Percentiles rank a stretch among this genome's conserved stretches.
phyloP scores from a whole-genome alignment of 2,113 vertebrate species.

The Kryptolebias marmoratus region DNA sequence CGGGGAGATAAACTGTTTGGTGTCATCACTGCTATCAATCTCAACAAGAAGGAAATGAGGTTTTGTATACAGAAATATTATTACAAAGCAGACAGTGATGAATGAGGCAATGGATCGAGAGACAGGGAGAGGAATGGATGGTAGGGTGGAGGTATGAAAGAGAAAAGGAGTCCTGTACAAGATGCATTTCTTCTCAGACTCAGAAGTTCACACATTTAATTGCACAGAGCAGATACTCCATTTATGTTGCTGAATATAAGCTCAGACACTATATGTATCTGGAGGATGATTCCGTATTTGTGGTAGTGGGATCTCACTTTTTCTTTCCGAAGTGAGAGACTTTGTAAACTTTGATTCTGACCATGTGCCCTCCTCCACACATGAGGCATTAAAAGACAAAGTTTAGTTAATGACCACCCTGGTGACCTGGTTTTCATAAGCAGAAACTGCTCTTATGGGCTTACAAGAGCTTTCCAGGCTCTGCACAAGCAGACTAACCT shows the following conservation, averaged over 20 bases:
- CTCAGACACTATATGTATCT: slow-evolving; percentile 13
- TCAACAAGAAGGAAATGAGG: slow-evolving; percentile 84
- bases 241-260: slow-evolving; percentile 1
- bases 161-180: slow-evolving; percentile 26
- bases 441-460: slow-evolving; percentile 55
- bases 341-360: slow-evolving; percentile 55
- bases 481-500: slow-evolving; percentile 50
- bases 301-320: slow-evolving; percentile 36
- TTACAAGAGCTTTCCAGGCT: slow-evolving; percentile 59
- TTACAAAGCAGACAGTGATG: slow-evolving; percentile 88
- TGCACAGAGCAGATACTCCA: slow-evolving; percentile 21
- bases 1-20: slow-evolving; percentile 86
- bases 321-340: slow-evolving; percentile 32
- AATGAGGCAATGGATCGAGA: slow-evolving; percentile 73
- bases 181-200: slow-evolving; percentile 33
- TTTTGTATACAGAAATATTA: slow-evolving; percentile 86
- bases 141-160: slow-evolving; percentile 28
- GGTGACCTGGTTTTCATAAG: slow-evolving; percentile 61
- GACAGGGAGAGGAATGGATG: slow-evolving; percentile 43
- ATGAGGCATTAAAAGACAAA: slow-evolving; percentile 71
- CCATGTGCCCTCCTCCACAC: slow-evolving; percentile 57
- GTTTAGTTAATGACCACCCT: slow-evolving; percentile 69
- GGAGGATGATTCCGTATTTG: slow-evolving; percentile 12
- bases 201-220: slow-evolving; percentile 27
- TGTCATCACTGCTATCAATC: slow-evolving; percentile 86